These are phyloP conservation scores for Pocillopora damicornis DNA, from an alignment of 64 coral and sea anemone genomes.

Conservation along the genomic window DNA sequence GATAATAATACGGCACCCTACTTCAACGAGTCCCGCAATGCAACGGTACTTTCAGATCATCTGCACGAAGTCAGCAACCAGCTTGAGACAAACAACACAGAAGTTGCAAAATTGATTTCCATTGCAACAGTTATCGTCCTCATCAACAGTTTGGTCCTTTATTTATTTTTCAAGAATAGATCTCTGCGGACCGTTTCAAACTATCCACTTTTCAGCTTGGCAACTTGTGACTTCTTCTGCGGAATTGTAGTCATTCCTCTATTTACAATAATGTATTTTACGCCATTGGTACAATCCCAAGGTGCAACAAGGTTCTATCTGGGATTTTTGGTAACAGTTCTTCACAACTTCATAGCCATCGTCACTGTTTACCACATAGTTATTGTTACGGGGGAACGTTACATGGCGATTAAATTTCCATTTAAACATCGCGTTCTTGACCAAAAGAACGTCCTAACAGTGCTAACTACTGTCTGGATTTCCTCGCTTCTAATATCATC, in stretches of 20 bases:
- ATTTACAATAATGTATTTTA: neutral
- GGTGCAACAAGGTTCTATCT: neutral
- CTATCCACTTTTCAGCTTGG: conserved; percentile 32
- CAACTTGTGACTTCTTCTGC: conserved; percentile 5
- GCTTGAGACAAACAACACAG: neutral
- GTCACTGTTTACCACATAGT: conserved; percentile 9
- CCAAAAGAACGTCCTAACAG: neutral
- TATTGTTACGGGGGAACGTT: conserved; percentile 16
- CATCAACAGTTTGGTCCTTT: conserved; percentile 19
- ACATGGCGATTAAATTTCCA: conserved; percentile 29
- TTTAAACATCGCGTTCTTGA: neutral
- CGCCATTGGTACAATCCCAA: neutral
- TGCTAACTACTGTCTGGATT: neutral
- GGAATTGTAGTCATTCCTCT: conserved; percentile 4
- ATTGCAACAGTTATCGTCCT: conserved; percentile 16
- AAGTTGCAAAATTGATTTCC: neutral
- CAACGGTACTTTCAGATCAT: neutral
- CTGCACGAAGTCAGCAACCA: neutral
- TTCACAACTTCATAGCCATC: conserved; percentile 35
- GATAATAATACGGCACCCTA: neutral
- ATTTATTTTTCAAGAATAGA: conserved; percentile 11
- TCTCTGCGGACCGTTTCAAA: conserved; percentile 19
- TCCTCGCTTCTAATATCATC: neutral
- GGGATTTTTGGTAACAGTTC: conserved; percentile 17
- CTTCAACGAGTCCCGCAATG: neutral